Percentiles rank a stretch among this genome's conserved stretches.
These are phyloP conservation scores for Microtus pennsylvanicus DNA, from an alignment of 2,113 vertebrate genomes.

Conservation along the genomic window DNA sequence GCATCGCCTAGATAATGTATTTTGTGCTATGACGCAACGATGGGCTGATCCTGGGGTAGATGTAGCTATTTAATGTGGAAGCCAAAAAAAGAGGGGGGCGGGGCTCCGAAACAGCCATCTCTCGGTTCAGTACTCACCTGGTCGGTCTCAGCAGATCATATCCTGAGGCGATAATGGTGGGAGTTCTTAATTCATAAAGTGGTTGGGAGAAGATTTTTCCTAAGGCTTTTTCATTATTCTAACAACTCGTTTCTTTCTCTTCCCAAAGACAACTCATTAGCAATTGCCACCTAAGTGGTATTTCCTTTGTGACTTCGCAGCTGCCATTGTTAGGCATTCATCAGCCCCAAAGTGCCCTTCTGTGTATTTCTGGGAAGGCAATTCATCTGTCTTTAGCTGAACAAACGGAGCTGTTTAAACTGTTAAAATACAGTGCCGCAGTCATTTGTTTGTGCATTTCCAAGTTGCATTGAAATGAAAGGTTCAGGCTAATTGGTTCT, in stretches of 20 bases:
- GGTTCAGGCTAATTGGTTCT: constrained; percentile 66
- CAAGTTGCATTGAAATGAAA: constrained; percentile 70
- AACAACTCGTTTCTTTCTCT: constrained; percentile 42
- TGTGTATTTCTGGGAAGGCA: constrained; percentile 77
- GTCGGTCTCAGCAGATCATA: background rate
- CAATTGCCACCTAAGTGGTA: constrained; percentile 64
- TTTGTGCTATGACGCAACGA: background rate
- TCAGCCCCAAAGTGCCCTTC: constrained; percentile 49
- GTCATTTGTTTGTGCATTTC: constrained; percentile 62
- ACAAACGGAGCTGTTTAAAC: constrained; percentile 52
- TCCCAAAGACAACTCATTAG: constrained; percentile 60
- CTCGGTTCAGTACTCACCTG: background rate
- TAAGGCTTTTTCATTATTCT: constrained; percentile 63
- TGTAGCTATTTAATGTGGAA: constrained; percentile 18
- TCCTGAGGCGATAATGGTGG: background rate
- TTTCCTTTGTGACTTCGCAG: constrained; percentile 70
- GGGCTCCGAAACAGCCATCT: background rate
- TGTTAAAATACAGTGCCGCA: constrained; percentile 53
- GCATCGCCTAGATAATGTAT: background rate
- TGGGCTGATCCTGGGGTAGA: background rate
- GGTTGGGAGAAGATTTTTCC: constrained; percentile 29
- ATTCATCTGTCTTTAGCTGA: constrained; percentile 59
- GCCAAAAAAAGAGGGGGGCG: background rate
- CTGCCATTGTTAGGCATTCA: constrained; percentile 61
- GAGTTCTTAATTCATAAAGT: constrained; percentile 31